A percentile compares a stretch with the other conserved stretches of the same genome.
These are phyloP conservation scores for Anniella stebbinsi DNA, from an alignment of 2,797 vertebrate species.

Conservation along the genomic window DNA sequence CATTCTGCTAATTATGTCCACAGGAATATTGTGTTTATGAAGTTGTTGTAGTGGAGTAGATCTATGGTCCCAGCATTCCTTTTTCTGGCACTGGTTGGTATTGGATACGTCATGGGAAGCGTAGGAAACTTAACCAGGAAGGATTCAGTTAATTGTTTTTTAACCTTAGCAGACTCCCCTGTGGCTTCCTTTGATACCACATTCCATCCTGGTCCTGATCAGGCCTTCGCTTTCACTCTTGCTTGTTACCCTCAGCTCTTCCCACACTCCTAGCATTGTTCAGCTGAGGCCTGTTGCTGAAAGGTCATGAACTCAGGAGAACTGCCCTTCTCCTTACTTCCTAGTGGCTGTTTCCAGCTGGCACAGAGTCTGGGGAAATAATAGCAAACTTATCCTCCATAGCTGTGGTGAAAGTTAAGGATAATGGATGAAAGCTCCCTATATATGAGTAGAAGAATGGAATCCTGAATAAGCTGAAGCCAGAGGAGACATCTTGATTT, in stretches of 20 bases:
- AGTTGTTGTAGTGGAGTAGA: neutral
- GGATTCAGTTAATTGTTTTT: neutral
- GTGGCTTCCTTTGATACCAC: neutral
- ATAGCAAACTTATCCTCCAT: slow-evolving; percentile 8
- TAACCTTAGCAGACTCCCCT: neutral
- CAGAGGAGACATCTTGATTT: slow-evolving; percentile 17
- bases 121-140: neutral
- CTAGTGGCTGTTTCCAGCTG: neutral
- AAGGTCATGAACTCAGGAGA: neutral
- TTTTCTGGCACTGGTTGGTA: neutral
- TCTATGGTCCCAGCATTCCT: neutral
- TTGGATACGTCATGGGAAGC: neutral
- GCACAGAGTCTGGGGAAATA: neutral
- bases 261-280: neutral
- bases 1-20: neutral
- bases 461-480: neutral
- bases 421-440: slow-evolving; percentile 20
- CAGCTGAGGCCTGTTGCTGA: neutral
- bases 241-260: neutral
- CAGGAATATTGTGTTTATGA: neutral
- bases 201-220: neutral
- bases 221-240: neutral
- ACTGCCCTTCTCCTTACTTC: neutral
- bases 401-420: neutral
- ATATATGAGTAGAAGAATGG: neutral